These are phyloP conservation scores for Branchinecta lindahli DNA, from an alignment of 1,140 invertebrate species.

Conservation along the genomic window DNA sequence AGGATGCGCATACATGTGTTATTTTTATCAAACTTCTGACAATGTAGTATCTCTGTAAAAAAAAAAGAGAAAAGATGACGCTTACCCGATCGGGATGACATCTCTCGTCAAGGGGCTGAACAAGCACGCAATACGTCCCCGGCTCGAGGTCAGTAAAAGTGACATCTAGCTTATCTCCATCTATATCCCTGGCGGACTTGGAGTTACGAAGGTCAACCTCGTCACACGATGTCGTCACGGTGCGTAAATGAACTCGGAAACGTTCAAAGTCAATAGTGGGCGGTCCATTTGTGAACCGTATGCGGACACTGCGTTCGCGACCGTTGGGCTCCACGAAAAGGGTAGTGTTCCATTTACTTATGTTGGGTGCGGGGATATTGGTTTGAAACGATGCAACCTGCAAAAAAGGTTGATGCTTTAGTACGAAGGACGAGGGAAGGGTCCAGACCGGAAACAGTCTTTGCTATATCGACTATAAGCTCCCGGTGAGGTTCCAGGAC, in stretches of 20 bases:
- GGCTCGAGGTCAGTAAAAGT: background rate
- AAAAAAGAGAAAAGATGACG: no score
- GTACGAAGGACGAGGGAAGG: no score
- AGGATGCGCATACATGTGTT: no score
- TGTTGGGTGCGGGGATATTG: background rate
- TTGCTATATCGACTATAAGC: no score
- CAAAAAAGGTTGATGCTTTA: background rate
- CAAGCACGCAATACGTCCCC: background rate
- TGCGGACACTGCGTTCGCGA: background rate
- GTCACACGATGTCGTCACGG: background rate
- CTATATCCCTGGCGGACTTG: background rate
- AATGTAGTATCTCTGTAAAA: no score
- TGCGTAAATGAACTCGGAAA: background rate
- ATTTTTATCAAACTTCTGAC: no score
- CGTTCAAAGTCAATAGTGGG: background rate
- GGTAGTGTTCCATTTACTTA: background rate
- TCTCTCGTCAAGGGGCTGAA: conserved; percentile 1
- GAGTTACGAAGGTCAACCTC: background rate
- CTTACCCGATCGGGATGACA: conserved; percentile 1
- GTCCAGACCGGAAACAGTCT: no score
- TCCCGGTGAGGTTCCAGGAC: no score
- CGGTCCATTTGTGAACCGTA: background rate
- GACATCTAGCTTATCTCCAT: background rate
- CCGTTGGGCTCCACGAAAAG: background rate
- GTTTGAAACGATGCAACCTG: background rate